A percentile compares a stretch with the other conserved stretches of the same genome.
phyloP scores from a whole-genome alignment of 2,113 vertebrate genomes.

The Cranoglanis bouderius region DNA sequence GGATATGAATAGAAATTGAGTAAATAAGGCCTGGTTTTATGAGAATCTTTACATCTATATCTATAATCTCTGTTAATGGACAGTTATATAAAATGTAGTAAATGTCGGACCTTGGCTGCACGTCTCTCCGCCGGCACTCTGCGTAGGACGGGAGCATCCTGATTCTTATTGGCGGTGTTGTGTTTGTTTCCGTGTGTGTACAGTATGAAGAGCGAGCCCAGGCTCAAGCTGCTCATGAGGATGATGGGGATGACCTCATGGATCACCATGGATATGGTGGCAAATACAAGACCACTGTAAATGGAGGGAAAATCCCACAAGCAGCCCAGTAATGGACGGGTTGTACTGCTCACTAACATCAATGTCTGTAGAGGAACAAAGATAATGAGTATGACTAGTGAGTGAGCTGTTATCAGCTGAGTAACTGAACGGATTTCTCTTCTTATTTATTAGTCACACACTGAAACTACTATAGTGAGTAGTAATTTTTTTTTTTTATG shows the following conservation, averaged over 20 bases:
- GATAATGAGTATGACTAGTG: not conserved
- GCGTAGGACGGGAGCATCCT: slow-evolving; percentile 55
- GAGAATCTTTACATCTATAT: no score
- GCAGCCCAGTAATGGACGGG: slow-evolving; percentile 76
- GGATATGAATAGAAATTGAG: not conserved
- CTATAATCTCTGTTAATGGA: not conserved
- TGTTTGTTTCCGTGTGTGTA: slow-evolving; percentile 63
- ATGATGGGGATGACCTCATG: slow-evolving; percentile 75
- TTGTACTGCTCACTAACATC: slow-evolving; percentile 78
- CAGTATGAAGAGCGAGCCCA: slow-evolving; percentile 75
- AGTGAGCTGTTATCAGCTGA: not conserved
- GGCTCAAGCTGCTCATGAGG: slow-evolving; percentile 74
- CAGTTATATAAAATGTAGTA: not conserved
- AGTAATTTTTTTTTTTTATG: not conserved
- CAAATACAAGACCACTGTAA: slow-evolving; percentile 68
- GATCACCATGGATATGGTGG: slow-evolving; percentile 75
- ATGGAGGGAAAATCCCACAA: slow-evolving; percentile 75
- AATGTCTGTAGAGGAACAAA: slow-evolving; percentile 61
- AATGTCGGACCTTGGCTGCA: slow-evolving; percentile 73
- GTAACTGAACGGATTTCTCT: not conserved
- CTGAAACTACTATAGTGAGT: not conserved
- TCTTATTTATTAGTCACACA: not conserved
- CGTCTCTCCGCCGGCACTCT: slow-evolving; percentile 72
- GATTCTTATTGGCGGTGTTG: slow-evolving; percentile 7
- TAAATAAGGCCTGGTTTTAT: no score